phyloP scores from a whole-genome alignment of 2,113 vertebrate genomes.

The Crotalus tigris region DNA sequence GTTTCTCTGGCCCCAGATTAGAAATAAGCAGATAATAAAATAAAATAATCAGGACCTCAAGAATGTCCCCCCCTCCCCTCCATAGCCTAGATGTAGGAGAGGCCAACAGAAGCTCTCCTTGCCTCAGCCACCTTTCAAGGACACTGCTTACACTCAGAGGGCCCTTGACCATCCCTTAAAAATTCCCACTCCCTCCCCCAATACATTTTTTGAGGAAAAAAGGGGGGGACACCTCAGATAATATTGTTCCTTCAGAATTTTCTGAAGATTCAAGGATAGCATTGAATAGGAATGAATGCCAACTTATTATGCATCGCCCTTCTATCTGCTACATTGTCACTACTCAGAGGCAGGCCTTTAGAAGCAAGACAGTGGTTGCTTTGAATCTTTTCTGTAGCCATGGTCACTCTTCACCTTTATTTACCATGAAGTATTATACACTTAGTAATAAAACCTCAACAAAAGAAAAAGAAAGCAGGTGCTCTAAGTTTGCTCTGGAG shows the following conservation, averaged over 20 bases:
- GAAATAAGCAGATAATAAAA: conserved; percentile 63
- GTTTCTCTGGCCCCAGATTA: conserved; percentile 66
- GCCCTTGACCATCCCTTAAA: conserved; percentile 11
- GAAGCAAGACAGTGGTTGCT: conserved; percentile 19
- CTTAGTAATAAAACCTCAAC: conserved; percentile 63
- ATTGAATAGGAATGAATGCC: conserved; percentile 51
- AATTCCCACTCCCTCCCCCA: not conserved
- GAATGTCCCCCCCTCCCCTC: conserved; percentile 26
- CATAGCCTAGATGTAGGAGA: conserved; percentile 37
- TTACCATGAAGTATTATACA: conserved; percentile 69
- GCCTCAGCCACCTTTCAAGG: conserved; percentile 49
- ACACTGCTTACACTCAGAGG: conserved; percentile 24
- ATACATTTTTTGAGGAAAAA: not conserved
- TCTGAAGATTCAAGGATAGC: conserved; percentile 47
- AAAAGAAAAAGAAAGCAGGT: conserved; percentile 69
- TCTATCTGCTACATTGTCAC: conserved; percentile 39
- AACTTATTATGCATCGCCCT: conserved; percentile 54
- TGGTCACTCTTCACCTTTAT: conserved; percentile 67
- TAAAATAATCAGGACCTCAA: conserved; percentile 68
- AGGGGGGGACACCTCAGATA: conserved; percentile 36
- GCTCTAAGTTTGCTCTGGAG: conserved; percentile 69
- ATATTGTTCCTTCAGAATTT: conserved; percentile 44
- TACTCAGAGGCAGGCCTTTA: conserved; percentile 53
- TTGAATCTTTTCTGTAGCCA: conserved; percentile 64
- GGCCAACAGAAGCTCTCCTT: conserved; percentile 45